Conservation (phyloP, 2,888 invertebrate species). For the Zygogramma bicolorata region DNA sequence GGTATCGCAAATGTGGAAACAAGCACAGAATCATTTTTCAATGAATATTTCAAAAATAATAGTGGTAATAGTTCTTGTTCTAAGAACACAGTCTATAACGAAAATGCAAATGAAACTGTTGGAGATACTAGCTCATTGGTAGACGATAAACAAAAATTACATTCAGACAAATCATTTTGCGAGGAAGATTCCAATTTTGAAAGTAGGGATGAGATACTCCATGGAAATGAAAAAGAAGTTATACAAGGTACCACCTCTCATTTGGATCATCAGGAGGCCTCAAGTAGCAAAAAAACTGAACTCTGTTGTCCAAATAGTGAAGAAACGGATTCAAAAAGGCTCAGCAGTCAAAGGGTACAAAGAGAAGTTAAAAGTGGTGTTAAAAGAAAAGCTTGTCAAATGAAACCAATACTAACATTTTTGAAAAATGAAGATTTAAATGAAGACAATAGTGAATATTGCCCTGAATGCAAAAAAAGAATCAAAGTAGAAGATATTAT, state of each 20-base stretch:
- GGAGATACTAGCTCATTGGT: conserved; percentile 70
- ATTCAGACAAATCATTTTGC: neutral
- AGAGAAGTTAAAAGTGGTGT: conserved; percentile 36
- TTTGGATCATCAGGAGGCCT: conserved; percentile 86
- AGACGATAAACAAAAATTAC: neutral
- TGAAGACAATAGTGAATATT: conserved; percentile 61
- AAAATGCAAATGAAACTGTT: conserved; percentile 78
- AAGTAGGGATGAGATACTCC: no score
- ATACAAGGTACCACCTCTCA: conserved; percentile 72
- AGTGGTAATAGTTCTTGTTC: neutral
- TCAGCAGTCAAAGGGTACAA: conserved; percentile 12
- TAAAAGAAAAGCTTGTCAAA: conserved; percentile 30
- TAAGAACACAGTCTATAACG: conserved; percentile 57
- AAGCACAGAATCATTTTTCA: conserved; percentile 2
- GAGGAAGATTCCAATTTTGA: no score
- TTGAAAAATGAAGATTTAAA: conserved; percentile 52
- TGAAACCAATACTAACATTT: conserved; percentile 46
- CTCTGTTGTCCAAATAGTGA: no score
- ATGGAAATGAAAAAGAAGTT: neutral
- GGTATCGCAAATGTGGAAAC: neutral
- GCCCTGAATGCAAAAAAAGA: conserved; percentile 75
- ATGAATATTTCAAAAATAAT: conserved; percentile 49
- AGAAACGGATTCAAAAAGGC: neutral
- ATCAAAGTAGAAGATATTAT: conserved; percentile 72
- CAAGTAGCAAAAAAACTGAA: conserved; percentile 37